Base-by-base conservation (phyloP, 23 tunicate genomes). In the Halocynthia aurantium region DNA sequence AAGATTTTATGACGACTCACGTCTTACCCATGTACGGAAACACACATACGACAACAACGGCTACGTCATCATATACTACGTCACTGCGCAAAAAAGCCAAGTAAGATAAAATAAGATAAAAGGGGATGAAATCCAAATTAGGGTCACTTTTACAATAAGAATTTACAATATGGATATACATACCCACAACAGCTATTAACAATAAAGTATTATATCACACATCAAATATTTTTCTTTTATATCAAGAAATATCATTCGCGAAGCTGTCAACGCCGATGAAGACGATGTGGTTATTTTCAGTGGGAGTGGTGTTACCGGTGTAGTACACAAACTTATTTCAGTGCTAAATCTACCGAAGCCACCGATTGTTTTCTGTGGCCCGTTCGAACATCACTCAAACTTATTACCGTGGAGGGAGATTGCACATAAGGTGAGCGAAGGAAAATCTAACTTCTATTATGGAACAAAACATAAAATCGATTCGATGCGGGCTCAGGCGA, bases 11-110 rank as follows among this genome's bases (percentile, higher is more conserved):
- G 9, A 73, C 71, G 44, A 77, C 87, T 8, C 57, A 87, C 31
- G 75, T 93, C 10, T 64, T 93, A 15, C 89, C 98, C 8, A 69
- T 31, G 17, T 93, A 93, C 81, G 98, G 94, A 61, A 93, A 93
- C 56, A 83, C 88, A 5, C 98, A 93, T 67, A 93, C 98, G 7
- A 83, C 98, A 6, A 87, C 98, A 7, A 77, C 98, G 53, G 93
- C 84, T 10, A 93, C 98, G 8, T 88, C 94, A 20, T 72, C 82
- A 55, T 94, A 93, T 63, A 86, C 98, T 22, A 73, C 94, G 18
- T 57, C 84, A 76, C 87, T 83, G 76, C 83, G 72, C 22, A 82
- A 87, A 17, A 94, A 93, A 72, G 94, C 98, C 51, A 76, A 86
- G 93, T 87, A 49, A 51, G 66, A 31, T 31, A 31, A 31, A 31